Evolutionary conservation across 2,888 invertebrate genomes (phyloP).

Genomic region (Euproctis similis): DNA sequence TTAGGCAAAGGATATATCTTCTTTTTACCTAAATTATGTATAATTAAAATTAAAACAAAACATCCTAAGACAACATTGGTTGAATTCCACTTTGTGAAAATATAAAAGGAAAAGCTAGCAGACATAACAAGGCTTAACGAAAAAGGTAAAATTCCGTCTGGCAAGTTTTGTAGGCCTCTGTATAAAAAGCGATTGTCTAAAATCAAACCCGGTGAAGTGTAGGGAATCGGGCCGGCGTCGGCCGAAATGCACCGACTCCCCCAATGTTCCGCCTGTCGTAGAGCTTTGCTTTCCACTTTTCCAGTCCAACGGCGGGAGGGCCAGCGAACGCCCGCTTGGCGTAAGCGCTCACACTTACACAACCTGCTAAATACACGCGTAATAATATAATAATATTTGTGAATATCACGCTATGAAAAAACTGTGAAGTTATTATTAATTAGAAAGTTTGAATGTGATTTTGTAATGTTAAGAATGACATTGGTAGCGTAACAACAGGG

Average conservation of each 20-base stretch:
- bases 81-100: too few relatives aligned
- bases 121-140: too few relatives aligned
- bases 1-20: too few relatives aligned
- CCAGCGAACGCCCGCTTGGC: conserved; percentile 34
- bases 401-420: conserved; percentile 15
- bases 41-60: too few relatives aligned
- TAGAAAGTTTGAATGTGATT: conserved; percentile 12
- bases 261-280: conserved; percentile 35
- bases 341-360: conserved; percentile 12
- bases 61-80: too few relatives aligned
- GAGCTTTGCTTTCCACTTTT: conserved; percentile 17
- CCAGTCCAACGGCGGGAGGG: conserved; percentile 43
- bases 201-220: conserved; percentile 19
- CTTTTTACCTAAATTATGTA: too few relatives aligned
- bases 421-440: conserved; percentile 6
- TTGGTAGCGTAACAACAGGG: conserved; percentile 28
- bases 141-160: conserved; percentile 1
- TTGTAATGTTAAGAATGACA: conserved; percentile 10
- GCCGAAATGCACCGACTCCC: conserved; percentile 29
- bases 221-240: conserved; percentile 20
- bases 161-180: conserved; percentile 15
- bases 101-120: too few relatives aligned
- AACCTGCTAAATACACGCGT: too few relatives aligned
- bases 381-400: too few relatives aligned
- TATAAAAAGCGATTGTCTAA: conserved; percentile 14